These are phyloP conservation scores for Metacarcinus magister DNA, from an alignment of 2,888 invertebrate genomes.

Conservation along the genomic window DNA sequence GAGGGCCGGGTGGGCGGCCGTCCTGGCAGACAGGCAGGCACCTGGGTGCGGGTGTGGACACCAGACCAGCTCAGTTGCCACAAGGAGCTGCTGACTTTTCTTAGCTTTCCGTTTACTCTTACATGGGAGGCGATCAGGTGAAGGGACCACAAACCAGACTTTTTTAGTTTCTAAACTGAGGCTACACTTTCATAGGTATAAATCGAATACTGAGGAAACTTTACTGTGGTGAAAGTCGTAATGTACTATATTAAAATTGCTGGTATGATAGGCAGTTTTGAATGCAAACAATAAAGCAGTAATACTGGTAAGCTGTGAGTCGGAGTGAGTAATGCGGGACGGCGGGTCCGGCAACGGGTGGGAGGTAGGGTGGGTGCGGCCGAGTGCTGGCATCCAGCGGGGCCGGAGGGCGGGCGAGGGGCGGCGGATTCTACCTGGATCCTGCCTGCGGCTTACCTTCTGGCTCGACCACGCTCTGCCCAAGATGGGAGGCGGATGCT, in stretches of 20 bases:
- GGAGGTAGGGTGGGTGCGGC: constrained; percentile 57
- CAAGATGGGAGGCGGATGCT: constrained; percentile 1
- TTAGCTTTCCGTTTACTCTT: not conserved
- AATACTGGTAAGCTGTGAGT: constrained; percentile 12
- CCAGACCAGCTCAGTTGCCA: constrained; percentile 40
- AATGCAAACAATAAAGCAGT: not conserved
- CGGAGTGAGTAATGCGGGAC: constrained; percentile 19
- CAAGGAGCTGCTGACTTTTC: not conserved
- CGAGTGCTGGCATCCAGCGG: constrained; percentile 63
- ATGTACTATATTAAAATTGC: not conserved
- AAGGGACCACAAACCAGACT: constrained; percentile 19
- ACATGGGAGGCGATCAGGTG: not conserved
- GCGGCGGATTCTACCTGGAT: constrained; percentile 63
- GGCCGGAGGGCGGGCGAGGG: constrained; percentile 57
- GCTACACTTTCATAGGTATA: not conserved
- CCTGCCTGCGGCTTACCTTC: constrained; percentile 53
- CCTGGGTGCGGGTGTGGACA: constrained; percentile 66
- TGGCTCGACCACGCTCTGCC: constrained; percentile 1
- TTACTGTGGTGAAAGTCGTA: not conserved
- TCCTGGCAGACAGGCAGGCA: constrained; percentile 78
- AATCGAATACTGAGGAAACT: not conserved
- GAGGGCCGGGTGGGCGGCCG: constrained; percentile 68
- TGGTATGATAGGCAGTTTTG: not conserved
- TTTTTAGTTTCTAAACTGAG: not conserved
- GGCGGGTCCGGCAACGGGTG: not conserved